Evolutionary conservation across 1,140 invertebrate species (phyloP).

Genomic region (Andricus grossulariae): DNA sequence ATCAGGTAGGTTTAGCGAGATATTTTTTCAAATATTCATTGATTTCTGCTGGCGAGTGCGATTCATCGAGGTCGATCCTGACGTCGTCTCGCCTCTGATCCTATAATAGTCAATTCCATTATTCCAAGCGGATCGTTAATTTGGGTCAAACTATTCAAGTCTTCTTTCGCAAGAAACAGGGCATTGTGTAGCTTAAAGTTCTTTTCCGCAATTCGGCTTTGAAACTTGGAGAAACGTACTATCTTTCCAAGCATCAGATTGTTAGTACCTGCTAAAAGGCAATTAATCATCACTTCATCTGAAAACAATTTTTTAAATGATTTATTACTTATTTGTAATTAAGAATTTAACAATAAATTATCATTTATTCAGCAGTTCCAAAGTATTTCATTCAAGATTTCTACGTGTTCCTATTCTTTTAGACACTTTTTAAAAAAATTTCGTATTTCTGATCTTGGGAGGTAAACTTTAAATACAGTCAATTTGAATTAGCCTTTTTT

Average conservation of each 20-base stretch:
- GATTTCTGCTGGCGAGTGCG: conserved; percentile 18
- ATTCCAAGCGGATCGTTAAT: conserved; percentile 30
- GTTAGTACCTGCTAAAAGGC: neutral
- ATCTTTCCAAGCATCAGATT: neutral
- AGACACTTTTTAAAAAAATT: too few species aligned
- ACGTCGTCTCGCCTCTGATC: conserved; percentile 30
- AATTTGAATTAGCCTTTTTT: too few species aligned
- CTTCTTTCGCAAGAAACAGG: conserved; percentile 10
- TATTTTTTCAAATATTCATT: conserved; percentile 13
- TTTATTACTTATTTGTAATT: too few species aligned
- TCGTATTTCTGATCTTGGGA: too few species aligned
- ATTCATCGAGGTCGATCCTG: conserved; percentile 30
- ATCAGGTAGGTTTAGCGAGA: neutral
- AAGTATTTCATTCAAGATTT: too few species aligned
- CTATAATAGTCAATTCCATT: conserved; percentile 30
- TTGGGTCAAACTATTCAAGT: conserved; percentile 28
- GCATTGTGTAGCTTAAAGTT: neutral
- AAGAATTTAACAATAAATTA: too few species aligned
- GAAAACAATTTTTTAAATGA: too few species aligned
- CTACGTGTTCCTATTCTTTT: too few species aligned
- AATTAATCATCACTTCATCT: neutral
- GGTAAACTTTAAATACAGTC: too few species aligned
- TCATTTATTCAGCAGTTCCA: too few species aligned
- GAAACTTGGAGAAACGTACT: neutral
- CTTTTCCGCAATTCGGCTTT: neutral